Base-by-base conservation (phyloP, 1,140 invertebrate species). In the Diprion similis region DNA sequence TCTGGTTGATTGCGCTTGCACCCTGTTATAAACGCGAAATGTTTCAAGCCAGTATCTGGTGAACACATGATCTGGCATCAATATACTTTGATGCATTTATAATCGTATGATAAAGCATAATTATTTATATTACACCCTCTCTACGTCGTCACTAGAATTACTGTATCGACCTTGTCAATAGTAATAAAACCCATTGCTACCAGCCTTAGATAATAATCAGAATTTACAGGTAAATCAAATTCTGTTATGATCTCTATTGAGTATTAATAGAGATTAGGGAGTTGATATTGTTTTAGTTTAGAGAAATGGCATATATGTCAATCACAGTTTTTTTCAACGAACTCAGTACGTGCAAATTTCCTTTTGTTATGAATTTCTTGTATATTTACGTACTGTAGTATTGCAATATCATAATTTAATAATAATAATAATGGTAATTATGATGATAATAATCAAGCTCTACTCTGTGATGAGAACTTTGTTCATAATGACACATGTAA, bases 111-210 rank as follows among this genome's bases (percentile, higher is more conserved):
- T 37, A 37, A 37, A 37, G 24, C 24, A 37, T 37, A 37, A 37
- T 3, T 59, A 59, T 8, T n/a, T 59, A 59, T n/a, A 59, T 13
- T 59, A 59, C 3, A 1, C 51, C 1, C 51, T 13, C n/a, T 59
- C 51, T 59, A 59, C 51, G 51, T 59, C n/a, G 51, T 59, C 51
- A 59, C n/a, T 59, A 59, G 51, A 59, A n/a, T 59, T 59, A 59
- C 51, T 11, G 51, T n/a, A 59, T 2, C 11, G n/a, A 59, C 51
- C 51, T 59, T 11, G 51, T 59, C 51, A 59, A 13, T 59, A 59
- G 51, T 59, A 59, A 59, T 59, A 59, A 59, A 59, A 59, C n/a
- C 24, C 51, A 17, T 59, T 59, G 8, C 51, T 59, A 10, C 51
- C 51, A 59, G 24, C 24, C n/a, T 59, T 59, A 59, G 8, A 59